Base-by-base conservation (phyloP, 1,140 invertebrate genomes). In the Helicoverpa armigera region DNA sequence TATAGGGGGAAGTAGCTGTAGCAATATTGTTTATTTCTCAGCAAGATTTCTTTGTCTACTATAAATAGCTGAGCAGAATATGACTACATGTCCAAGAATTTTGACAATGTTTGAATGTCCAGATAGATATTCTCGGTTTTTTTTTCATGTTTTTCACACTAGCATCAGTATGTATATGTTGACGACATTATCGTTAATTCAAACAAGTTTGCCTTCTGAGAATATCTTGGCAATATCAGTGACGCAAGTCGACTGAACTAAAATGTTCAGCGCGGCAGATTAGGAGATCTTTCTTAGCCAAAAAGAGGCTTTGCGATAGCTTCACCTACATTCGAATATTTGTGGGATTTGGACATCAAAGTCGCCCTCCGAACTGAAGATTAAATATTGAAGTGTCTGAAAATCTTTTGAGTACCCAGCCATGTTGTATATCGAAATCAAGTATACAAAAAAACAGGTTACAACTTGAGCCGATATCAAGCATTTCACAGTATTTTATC, bases 381-480 rank as follows among this genome's bases (percentile, higher is more conserved):
- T 65, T 65, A 48, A 67, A 67, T 67, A 67, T n/a, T 67, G n/a
- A 67, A 67, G 63, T 67, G 43, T 16, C 63, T 67, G 35, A 13
- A 43, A 67, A 48, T 67, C 63, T 67, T 58, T 58, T 48, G n/a
- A 67, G 16, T 67, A 16, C 35, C 10, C 63, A 18, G n/a, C 16
- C 11, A 67, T 50, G 10, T 67, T 48, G 14, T 35, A 65, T 14
- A 14, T 7, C 53, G 16, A 60, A 43, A 67, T 18, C 11, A 48
- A 43, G 12, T 48, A 18, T 3, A 29, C 14, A 23, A 60, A 60
- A n/a, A 56, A 60, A 60, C 18, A 60, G 23, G 23, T 23, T 23
- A 23, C 23, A 23, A 23, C 23, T 23, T 23, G 23, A 35, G 3
- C 3, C 35, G 35, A 35, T 35, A 35, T 35, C 35, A 35, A 35